A percentile compares a stretch with the other conserved stretches of the same genome.
phyloP scores from a whole-genome alignment of 1,140 invertebrate genomes.

The Camponotus floridanus region DNA sequence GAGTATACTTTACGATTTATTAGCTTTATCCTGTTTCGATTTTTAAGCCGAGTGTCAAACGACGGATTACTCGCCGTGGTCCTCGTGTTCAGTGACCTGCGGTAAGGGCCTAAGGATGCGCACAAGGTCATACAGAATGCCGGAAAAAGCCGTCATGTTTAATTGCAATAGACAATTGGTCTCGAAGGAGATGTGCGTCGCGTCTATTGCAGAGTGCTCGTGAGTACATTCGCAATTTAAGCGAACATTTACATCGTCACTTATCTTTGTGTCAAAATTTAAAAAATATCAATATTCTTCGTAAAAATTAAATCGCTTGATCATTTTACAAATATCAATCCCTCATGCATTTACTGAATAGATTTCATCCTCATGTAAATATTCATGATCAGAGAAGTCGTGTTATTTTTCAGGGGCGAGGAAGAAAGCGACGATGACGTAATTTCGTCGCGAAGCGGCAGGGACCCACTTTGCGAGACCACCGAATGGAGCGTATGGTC shows the following conservation, averaged over 20 bases:
- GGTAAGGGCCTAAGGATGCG: constrained; percentile 96
- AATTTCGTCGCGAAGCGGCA: neutral
- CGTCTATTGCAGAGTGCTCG: constrained; percentile 90
- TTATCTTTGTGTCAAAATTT: no score
- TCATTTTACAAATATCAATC: neutral
- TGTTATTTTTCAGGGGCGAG: constrained; percentile 37
- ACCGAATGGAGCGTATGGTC: constrained; percentile 93
- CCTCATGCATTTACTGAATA: no score
- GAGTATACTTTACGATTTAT: neutral
- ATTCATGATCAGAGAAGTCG: neutral
- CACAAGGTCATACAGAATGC: constrained; percentile 91
- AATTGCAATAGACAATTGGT: constrained; percentile 93
- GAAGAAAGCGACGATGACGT: constrained; percentile 46
- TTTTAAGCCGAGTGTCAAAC: constrained; percentile 91
- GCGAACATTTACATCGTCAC: no score
- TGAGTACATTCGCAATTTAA: constrained; percentile 81
- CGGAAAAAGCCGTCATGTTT: constrained; percentile 92
- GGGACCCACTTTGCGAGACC: constrained; percentile 89
- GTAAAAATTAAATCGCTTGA: neutral
- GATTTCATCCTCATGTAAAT: constrained; percentile 5
- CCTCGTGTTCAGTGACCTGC: constrained; percentile 93
- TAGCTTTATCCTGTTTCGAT: neutral
- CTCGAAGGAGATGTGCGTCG: constrained; percentile 95
- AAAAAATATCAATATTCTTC: no score
- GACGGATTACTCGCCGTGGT: constrained; percentile 92